Percentiles rank a stretch among this genome's conserved stretches.
Evolutionary conservation across 2,888 invertebrate genomes (phyloP).

Genomic region (Andrena dorsata): DNA sequence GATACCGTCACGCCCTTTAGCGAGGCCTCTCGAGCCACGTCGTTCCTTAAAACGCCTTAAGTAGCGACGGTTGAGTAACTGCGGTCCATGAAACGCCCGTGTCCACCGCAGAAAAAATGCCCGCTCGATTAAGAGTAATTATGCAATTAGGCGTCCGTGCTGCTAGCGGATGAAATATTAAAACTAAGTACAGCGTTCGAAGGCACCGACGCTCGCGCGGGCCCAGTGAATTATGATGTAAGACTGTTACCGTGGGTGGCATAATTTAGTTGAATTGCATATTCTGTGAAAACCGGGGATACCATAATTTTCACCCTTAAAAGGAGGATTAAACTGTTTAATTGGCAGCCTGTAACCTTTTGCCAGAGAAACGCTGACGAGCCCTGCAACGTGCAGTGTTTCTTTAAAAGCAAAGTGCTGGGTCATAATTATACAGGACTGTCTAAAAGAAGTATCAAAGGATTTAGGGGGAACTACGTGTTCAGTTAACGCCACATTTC

Average conservation of each 20-base stretch:
- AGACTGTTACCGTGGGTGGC: slow-evolving; percentile 35
- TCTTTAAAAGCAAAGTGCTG: slow-evolving; percentile 2
- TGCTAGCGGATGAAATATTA: slow-evolving; percentile 40
- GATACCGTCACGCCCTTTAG: slow-evolving; percentile 44
- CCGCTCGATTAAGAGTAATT: slow-evolving; percentile 52
- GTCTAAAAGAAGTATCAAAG: background rate
- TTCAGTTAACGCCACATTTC: too few species aligned
- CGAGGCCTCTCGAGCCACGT: background rate
- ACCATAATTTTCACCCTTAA: slow-evolving; percentile 28
- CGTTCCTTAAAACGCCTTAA: slow-evolving; percentile 17
- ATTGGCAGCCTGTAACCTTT: slow-evolving; percentile 8
- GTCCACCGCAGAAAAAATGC: background rate
- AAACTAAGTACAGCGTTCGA: slow-evolving; percentile 37
- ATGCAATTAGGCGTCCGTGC: slow-evolving; percentile 36
- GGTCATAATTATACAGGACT: background rate
- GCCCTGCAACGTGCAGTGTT: background rate
- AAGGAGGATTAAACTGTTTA: slow-evolving; percentile 28
- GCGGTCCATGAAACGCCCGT: background rate
- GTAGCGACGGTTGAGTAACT: slow-evolving; percentile 11
- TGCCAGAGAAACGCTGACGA: background rate
- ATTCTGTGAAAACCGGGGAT: slow-evolving; percentile 12
- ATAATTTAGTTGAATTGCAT: slow-evolving; percentile 29
- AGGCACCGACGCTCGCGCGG: slow-evolving; percentile 2
- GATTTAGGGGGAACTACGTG: too few species aligned
- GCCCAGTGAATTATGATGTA: slow-evolving; percentile 39